Percentiles rank a stretch among this genome's conserved stretches.
Conservation (phyloP, 2,888 invertebrate species). For the Lamellibrachia columna region DNA sequence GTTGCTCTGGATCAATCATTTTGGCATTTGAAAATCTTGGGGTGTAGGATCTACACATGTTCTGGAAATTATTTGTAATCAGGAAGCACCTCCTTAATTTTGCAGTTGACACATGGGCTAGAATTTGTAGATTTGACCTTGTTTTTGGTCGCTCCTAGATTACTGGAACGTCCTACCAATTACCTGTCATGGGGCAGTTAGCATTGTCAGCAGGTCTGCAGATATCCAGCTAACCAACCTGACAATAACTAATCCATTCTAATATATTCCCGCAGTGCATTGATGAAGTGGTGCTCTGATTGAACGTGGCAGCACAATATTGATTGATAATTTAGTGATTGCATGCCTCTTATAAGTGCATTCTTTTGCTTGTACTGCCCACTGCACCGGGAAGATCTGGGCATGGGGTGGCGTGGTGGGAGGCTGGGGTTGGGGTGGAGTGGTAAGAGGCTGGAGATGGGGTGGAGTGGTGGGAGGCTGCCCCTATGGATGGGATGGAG, state of each 20-base stretch:
- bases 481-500: too few species aligned
- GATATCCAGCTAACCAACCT: background rate
- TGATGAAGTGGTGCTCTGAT: background rate
- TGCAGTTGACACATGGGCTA: too few species aligned
- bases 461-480: background rate
- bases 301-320: background rate
- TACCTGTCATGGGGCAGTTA: background rate
- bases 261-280: slow-evolving; percentile 4
- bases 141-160: too few species aligned
- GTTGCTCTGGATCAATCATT: too few species aligned
- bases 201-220: background rate
- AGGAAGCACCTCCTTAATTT: too few species aligned
- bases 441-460: background rate
- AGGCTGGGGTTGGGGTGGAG: background rate
- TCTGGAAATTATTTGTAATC: too few species aligned
- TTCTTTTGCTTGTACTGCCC: background rate
- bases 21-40: too few species aligned
- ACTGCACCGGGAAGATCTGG: background rate
- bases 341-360: background rate
- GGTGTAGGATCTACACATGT: too few species aligned
- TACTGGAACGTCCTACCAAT: background rate
- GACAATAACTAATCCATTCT: background rate
- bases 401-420: background rate
- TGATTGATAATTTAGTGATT: background rate
- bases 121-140: too few species aligned